These are phyloP conservation scores for Terrapene triunguis DNA, from an alignment of 2,113 vertebrate genomes.

Conservation along the genomic window DNA sequence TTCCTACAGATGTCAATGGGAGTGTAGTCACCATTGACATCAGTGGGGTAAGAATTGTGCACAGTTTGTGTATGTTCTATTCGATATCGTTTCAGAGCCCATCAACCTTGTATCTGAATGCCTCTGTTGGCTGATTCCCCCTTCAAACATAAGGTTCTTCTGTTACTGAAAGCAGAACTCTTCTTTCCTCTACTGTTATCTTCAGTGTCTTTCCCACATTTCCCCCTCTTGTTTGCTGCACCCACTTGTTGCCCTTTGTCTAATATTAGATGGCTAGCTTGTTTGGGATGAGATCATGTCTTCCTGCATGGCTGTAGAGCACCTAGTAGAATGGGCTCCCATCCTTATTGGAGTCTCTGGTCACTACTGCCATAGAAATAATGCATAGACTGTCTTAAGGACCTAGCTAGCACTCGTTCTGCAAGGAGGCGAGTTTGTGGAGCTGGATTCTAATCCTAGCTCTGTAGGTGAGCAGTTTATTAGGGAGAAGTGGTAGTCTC, in stretches of 20 bases:
- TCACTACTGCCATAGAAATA: not conserved
- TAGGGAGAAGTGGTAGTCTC: not conserved
- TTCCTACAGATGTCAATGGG: conserved; percentile 10
- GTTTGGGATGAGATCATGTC: not conserved
- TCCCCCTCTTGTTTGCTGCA: not conserved
- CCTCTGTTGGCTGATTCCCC: not conserved
- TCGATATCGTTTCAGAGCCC: not conserved
- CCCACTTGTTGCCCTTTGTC: not conserved
- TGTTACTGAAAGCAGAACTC: not conserved
- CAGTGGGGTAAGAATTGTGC: not conserved
- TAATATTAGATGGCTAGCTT: not conserved
- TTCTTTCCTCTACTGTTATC: not conserved
- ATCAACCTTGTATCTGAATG: not conserved
- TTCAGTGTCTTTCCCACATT: not conserved
- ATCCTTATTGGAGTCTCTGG: not conserved
- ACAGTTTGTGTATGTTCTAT: not conserved
- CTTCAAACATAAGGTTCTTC: not conserved
- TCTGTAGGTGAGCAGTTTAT: not conserved
- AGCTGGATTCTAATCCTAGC: not conserved
- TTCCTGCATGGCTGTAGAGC: not conserved
- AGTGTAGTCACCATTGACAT: conserved; percentile 19
- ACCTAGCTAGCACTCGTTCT: not conserved
- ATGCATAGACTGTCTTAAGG: not conserved
- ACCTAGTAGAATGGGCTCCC: not conserved
- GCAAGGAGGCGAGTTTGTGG: not conserved